Evolutionary conservation across 2,888 invertebrate genomes (phyloP).

Genomic region (Chaetogeoica ovagalla): DNA sequence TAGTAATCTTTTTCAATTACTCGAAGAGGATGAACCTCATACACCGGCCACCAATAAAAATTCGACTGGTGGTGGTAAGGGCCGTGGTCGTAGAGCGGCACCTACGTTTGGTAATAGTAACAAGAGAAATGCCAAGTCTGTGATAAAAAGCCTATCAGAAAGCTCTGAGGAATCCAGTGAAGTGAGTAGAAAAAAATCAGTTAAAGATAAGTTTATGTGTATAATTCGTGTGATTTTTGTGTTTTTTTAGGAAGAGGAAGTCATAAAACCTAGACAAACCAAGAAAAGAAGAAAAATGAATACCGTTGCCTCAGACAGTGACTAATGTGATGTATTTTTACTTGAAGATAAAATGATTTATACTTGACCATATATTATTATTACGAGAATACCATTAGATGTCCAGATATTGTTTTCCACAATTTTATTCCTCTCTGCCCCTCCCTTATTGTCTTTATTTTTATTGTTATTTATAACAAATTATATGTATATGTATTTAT

Average conservation of each 20-base stretch:
- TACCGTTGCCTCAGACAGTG: constrained; percentile 82
- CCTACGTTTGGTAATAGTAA: constrained; percentile 58
- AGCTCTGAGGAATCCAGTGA: constrained; percentile 80
- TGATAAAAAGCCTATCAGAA: constrained; percentile 66
- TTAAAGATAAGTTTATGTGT: constrained; percentile 17
- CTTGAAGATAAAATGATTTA: constrained; percentile 11
- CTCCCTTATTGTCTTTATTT: constrained; percentile 12
- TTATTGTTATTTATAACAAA: constrained; percentile 32
- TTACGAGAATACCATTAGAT: neutral
- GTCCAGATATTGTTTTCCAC: constrained; percentile 19
- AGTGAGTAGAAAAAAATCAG: constrained; percentile 61
- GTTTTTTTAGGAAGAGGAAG: constrained; percentile 77
- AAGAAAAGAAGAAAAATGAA: constrained; percentile 83
- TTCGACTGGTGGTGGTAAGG: constrained; percentile 55
- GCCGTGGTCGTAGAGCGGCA: constrained; percentile 57
- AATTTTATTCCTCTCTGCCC: constrained; percentile 3
- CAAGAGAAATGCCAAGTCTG: constrained; percentile 60
- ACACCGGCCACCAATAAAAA: constrained; percentile 44
- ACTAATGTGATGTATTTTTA: constrained; percentile 65
- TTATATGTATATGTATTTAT: constrained; percentile 2
- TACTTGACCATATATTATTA: constrained; percentile 19
- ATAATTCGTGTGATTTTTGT: constrained; percentile 12
- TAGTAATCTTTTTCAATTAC: constrained; percentile 84
- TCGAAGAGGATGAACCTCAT: constrained; percentile 77
- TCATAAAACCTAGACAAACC: constrained; percentile 85